A percentile compares a stretch with the other conserved stretches of the same genome.
These are phyloP conservation scores for Polypterus senegalus DNA, from an alignment of 2,113 vertebrate genomes.

Conservation along the genomic window DNA sequence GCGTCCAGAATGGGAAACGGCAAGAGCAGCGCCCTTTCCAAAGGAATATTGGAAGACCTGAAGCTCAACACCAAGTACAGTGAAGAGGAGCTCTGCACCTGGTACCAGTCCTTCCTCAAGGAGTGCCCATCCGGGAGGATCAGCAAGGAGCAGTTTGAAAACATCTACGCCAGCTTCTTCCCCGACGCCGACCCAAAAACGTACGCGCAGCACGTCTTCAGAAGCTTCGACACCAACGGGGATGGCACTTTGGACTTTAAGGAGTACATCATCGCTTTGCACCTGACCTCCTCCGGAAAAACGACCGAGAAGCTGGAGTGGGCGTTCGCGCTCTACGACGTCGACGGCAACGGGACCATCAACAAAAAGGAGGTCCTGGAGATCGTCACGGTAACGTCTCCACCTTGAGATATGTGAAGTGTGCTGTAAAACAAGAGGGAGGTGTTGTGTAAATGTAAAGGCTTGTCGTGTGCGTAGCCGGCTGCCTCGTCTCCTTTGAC, in stretches of 20 bases:
- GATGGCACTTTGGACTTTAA: constrained; percentile 66
- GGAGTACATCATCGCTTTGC: constrained; percentile 66
- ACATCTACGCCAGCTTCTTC: constrained; percentile 67
- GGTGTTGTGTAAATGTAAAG: no score
- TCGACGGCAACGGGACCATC: constrained; percentile 69
- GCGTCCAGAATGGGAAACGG: constrained; percentile 51
- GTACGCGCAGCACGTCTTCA: constrained; percentile 60
- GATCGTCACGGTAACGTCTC: constrained; percentile 44
- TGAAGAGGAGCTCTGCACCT: constrained; percentile 48
- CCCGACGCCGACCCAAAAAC: constrained; percentile 51
- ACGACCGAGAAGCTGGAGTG: constrained; percentile 62
- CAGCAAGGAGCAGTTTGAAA: constrained; percentile 54
- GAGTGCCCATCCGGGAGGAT: constrained; percentile 61
- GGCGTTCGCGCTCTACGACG: constrained; percentile 64
- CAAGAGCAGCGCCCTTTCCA: constrained; percentile 60
- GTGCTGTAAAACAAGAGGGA: background rate
- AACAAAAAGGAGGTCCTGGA: constrained; percentile 59
- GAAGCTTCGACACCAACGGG: constrained; percentile 62
- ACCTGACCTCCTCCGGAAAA: constrained; percentile 64
- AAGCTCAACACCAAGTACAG: constrained; percentile 62
- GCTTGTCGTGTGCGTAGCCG: no score
- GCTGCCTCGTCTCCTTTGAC: background rate
- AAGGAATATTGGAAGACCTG: constrained; percentile 58
- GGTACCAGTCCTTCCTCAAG: constrained; percentile 65
- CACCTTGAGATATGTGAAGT: background rate